phyloP scores from a whole-genome alignment of 2,888 invertebrate genomes.

The Platerodrilus igneus region DNA sequence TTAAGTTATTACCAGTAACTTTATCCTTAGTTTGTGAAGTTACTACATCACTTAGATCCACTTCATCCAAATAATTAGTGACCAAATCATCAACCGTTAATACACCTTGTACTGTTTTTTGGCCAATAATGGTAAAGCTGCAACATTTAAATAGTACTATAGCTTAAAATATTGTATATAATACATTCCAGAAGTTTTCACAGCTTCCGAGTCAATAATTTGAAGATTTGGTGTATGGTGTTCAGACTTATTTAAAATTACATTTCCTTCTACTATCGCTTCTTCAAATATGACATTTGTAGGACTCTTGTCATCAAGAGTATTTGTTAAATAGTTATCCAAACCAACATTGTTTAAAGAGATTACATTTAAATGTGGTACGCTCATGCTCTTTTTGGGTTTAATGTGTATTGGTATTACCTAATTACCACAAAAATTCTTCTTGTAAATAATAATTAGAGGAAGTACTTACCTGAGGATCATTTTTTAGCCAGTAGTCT shows the following conservation, averaged over 20 bases:
- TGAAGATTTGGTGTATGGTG: constrained; percentile 37
- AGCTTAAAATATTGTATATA: too few relatives aligned
- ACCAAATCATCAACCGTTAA: constrained; percentile 29
- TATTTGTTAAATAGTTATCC: constrained; percentile 36
- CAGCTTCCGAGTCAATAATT: constrained; percentile 33
- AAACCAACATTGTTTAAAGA: constrained; percentile 37
- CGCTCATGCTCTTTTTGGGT: constrained; percentile 33
- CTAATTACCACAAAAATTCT: constrained; percentile 25
- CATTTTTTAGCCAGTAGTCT: constrained; percentile 42
- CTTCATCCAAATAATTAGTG: constrained; percentile 20
- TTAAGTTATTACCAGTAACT: constrained; percentile 12
- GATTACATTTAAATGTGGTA: constrained; percentile 36
- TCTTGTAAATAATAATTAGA: not conserved
- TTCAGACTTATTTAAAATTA: constrained; percentile 30
- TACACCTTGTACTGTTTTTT: constrained; percentile 32
- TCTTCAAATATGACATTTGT: constrained; percentile 39
- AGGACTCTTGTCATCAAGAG: constrained; percentile 27
- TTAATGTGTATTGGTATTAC: constrained; percentile 37
- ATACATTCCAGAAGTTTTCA: constrained; percentile 34
- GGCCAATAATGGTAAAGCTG: constrained; percentile 35
- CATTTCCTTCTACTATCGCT: constrained; percentile 36
- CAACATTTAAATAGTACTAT: too few relatives aligned
- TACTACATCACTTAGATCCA: constrained; percentile 10
- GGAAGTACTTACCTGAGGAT: constrained; percentile 34
- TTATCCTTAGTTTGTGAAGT: constrained; percentile 8